Evolutionary conservation across 2,888 invertebrate species (phyloP).

Genomic region (Lissonota sp.): DNA sequence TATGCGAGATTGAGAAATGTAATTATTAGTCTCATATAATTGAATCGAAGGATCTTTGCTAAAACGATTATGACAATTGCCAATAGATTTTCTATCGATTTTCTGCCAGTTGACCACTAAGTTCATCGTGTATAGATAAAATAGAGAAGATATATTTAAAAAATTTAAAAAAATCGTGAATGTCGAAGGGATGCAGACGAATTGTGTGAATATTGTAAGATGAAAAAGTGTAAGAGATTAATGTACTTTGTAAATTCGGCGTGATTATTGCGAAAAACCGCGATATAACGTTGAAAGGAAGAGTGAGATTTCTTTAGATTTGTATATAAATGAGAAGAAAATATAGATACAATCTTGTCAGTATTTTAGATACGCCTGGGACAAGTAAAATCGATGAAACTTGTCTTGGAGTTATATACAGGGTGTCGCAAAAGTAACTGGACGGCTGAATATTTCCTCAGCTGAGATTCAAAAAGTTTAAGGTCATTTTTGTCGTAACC

Average conservation of each 20-base stretch:
- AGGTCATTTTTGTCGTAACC: no score
- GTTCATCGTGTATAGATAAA: constrained; percentile 46
- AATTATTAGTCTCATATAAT: constrained; percentile 16
- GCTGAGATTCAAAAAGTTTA: no score
- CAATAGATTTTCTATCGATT: constrained; percentile 67
- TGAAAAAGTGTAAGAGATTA: constrained; percentile 2
- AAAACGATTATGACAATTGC: constrained; percentile 50
- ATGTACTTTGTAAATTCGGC: constrained; percentile 19
- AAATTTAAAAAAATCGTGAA: constrained; percentile 51
- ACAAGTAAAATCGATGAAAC: constrained; percentile 47
- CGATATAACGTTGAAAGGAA: constrained; percentile 1
- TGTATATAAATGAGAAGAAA: constrained; percentile 61
- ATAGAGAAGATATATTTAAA: constrained; percentile 65
- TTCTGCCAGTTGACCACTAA: constrained; percentile 62
- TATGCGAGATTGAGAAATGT: no score
- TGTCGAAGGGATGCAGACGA: constrained; percentile 15
- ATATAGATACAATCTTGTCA: constrained; percentile 59
- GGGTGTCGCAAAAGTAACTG: no score
- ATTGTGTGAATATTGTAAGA: constrained; percentile 23
- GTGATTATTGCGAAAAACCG: not conserved
- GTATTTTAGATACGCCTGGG: constrained; percentile 59
- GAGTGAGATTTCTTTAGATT: constrained; percentile 28
- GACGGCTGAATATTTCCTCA: no score
- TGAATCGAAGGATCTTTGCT: constrained; percentile 40
- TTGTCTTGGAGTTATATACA: constrained; percentile 57